These are phyloP conservation scores for Strigamia transsilvanica DNA, from an alignment of 2,888 invertebrate species.

Conservation along the genomic window DNA sequence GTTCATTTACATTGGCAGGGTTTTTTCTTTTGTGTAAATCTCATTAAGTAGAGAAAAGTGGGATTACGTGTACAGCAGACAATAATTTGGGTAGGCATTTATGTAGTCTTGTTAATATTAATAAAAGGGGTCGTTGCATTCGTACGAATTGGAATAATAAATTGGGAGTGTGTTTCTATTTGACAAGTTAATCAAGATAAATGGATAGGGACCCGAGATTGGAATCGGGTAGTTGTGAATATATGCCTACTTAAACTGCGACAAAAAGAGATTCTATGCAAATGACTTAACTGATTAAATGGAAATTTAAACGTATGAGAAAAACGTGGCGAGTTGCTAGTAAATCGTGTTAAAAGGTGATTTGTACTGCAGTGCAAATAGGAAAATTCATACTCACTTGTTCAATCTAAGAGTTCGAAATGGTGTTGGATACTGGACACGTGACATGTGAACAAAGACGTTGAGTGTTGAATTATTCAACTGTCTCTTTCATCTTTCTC, in stretches of 20 bases:
- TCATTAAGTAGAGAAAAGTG: background rate
- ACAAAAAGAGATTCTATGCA: constrained; percentile 1
- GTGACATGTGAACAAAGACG: constrained; percentile 15
- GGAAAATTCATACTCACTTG: constrained; percentile 15
- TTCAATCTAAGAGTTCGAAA: constrained; percentile 7
- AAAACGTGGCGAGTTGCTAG: background rate
- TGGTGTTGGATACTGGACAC: constrained; percentile 9
- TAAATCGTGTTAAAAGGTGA: background rate
- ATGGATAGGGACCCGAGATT: constrained; percentile 10
- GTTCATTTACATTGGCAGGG: constrained; percentile 20
- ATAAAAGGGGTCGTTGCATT: constrained; percentile 20
- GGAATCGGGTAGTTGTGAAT: background rate
- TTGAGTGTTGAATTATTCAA: constrained; percentile 19
- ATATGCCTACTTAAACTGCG: background rate
- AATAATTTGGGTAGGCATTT: constrained; percentile 5
- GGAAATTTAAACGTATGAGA: background rate
- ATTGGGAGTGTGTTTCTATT: constrained; percentile 10
- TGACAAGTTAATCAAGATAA: constrained; percentile 20
- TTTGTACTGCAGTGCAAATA: background rate
- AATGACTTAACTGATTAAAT: constrained; percentile 9
- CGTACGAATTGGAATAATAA: constrained; percentile 4
- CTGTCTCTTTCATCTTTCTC: background rate
- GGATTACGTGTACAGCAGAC: background rate
- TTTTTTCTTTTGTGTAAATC: background rate
- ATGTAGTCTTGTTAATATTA: background rate